Evolutionary conservation across 2,888 invertebrate species (phyloP).

Genomic region (Oithona nana): DNA sequence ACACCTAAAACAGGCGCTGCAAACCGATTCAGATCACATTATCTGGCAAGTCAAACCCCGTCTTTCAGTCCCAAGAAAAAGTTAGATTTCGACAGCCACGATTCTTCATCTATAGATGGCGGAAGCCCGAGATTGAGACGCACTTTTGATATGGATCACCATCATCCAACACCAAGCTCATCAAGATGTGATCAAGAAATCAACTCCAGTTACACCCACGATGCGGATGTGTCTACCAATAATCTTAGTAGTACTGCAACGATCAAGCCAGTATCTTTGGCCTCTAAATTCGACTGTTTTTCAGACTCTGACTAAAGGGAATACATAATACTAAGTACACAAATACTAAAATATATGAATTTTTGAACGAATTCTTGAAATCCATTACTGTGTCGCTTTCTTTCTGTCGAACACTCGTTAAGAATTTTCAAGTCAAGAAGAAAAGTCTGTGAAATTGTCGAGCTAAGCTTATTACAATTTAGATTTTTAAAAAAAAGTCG

Average conservation of each 20-base stretch:
- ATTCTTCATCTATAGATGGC: neutral
- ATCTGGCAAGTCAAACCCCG: neutral
- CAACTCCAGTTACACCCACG: neutral
- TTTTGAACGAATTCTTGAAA: too few species aligned
- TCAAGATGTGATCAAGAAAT: neutral
- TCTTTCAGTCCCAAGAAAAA: neutral
- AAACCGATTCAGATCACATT: neutral
- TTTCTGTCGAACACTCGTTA: too few species aligned
- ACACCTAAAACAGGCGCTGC: neutral
- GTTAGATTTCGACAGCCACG: neutral
- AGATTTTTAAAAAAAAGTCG: too few species aligned
- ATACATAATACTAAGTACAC: too few species aligned
- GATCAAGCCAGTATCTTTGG: neutral
- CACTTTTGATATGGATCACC: neutral
- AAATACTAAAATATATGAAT: too few species aligned
- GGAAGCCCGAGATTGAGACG: neutral
- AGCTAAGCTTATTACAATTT: too few species aligned
- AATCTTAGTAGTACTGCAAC: neutral
- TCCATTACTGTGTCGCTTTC: too few species aligned
- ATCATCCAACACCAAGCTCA: neutral
- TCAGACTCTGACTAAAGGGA: neutral
- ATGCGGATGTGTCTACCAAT: neutral
- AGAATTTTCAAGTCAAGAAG: too few species aligned
- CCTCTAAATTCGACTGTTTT: slow-evolving; percentile 1
- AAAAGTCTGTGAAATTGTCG: too few species aligned